Evolutionary conservation across 1,140 invertebrate genomes (phyloP), one percentile per base, ranked within the genome.

Genomic region (Trichomalopsis sarcophagae): DNA sequence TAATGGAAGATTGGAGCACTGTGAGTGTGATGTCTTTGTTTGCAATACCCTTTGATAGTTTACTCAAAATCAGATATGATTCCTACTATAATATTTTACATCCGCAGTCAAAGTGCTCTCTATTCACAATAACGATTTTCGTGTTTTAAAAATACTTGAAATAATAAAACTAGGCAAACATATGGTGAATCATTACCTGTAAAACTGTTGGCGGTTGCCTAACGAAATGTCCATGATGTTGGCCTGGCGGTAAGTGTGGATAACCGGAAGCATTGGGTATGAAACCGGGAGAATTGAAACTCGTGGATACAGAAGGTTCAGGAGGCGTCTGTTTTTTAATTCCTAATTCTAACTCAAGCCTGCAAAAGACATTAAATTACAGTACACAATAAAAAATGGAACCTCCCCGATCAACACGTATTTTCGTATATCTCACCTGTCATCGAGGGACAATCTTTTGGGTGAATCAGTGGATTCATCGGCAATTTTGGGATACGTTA

Each of bases 381-480:
- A 68, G 21, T 76, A 79, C 27, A 76, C 44, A 76, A 44, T 68
- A 74, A 78, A 69, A 76, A 77, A 81, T n/a, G 69, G 74, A 82
- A 81, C 1, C 10, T 5, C 40, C 10, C 27, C 84, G 79, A 82
- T 73, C 33, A 73, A 23, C 21, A 33, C 0, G 7, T 27, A 71
- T 33, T 11, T 71, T 30, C 23, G 47, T n/a, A 44, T n/a, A 30
- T 33, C 30, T 50, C 85, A 92, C 92, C 92, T 92, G 82, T 93
- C 93, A 33, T 93, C 93, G 0, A 93, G 88, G n/a, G 93, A 93
- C 14, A 93, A 87, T 69, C 93, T 89, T 87, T 93, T 93, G 6
- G 93, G 93, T 7, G 93, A 93, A 55, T 87, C 90, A 5, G 89
- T 88, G 14, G 89, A 81, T 76, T 93, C 92, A 9, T 93, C 92